Percentiles rank a stretch among this genome's conserved stretches.
phyloP scores from a whole-genome alignment of 2,888 invertebrate genomes.

The Ochropacha duplaris region DNA sequence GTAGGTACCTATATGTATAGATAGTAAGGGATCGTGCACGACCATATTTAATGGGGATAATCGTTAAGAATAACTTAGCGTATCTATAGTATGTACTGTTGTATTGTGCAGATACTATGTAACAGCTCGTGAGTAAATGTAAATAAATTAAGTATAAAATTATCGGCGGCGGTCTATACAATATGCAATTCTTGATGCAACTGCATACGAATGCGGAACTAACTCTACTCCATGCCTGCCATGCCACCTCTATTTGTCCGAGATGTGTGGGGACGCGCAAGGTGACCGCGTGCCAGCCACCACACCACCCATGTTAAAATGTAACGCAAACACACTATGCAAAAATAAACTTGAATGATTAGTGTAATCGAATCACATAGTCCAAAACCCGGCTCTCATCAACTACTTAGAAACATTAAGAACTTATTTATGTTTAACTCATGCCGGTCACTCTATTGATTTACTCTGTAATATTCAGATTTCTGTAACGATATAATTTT shows the following conservation, averaged over 20 bases:
- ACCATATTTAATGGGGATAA: not conserved
- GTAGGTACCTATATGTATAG: not conserved
- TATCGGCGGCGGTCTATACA: slow-evolving; percentile 30
- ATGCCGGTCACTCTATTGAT: too few relatives aligned
- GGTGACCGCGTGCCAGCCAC: slow-evolving; percentile 63
- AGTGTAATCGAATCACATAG: too few relatives aligned
- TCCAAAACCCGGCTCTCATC: too few relatives aligned
- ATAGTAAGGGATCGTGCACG: not conserved
- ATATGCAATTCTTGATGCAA: too few relatives aligned
- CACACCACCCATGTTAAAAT: not conserved
- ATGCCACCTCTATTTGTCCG: slow-evolving; percentile 74
- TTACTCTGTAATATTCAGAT: too few relatives aligned
- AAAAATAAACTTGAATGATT: too few relatives aligned
- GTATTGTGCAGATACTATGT: not conserved
- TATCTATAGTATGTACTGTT: not conserved
- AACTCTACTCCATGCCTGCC: slow-evolving; percentile 24
- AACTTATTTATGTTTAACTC: too few relatives aligned
- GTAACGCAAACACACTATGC: not conserved
- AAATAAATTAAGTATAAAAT: slow-evolving; percentile 25
- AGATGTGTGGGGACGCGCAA: slow-evolving; percentile 72
- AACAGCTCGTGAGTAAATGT: not conserved
- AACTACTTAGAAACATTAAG: too few relatives aligned
- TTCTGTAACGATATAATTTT: too few relatives aligned
- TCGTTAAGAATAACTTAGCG: not conserved
- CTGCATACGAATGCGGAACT: slow-evolving; percentile 63